Conservation (phyloP, 2,113 vertebrate species). For the Protomyctophum bolini region DNA sequence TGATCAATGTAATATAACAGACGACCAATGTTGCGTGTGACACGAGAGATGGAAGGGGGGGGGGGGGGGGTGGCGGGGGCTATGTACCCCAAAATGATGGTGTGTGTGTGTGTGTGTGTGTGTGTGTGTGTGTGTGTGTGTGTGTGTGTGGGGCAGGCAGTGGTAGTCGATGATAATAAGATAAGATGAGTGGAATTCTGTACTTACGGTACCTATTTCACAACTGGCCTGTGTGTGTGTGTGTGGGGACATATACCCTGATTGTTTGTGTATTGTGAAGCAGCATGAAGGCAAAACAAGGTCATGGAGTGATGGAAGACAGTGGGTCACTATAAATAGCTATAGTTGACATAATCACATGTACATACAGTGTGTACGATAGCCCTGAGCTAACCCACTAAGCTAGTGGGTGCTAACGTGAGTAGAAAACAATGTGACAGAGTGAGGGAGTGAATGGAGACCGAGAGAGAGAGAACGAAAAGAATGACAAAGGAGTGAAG, state of each 20-base stretch:
- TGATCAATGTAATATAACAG: conserved; percentile 99
- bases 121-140: conserved; percentile 20
- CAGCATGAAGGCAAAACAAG: not conserved
- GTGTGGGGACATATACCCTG: not conserved
- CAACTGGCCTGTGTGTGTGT: not conserved
- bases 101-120: conserved; percentile 21
- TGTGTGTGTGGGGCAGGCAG: not conserved
- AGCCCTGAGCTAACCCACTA: conserved; percentile 66
- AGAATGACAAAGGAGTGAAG: not conserved
- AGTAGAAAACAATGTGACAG: conserved; percentile 10
- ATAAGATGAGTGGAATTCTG: no score
- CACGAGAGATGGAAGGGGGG: conserved; percentile 73
- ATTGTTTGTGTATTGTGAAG: not conserved
- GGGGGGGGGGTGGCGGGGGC: conserved; percentile 13
- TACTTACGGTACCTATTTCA: not conserved
- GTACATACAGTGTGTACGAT: conserved; percentile 79
- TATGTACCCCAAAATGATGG: not conserved
- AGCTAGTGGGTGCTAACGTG: conserved; percentile 18
- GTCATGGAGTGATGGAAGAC: not conserved
- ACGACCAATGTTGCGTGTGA: conserved; percentile 98
- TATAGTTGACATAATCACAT: conserved; percentile 71
- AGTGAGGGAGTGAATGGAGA: not conserved
- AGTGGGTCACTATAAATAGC: conserved; percentile 78
- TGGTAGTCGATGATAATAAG: no score
- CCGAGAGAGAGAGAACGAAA: not conserved